Evolutionary conservation across 2,113 vertebrate species (phyloP).

Genomic region (Peucedramus taeniatus): DNA sequence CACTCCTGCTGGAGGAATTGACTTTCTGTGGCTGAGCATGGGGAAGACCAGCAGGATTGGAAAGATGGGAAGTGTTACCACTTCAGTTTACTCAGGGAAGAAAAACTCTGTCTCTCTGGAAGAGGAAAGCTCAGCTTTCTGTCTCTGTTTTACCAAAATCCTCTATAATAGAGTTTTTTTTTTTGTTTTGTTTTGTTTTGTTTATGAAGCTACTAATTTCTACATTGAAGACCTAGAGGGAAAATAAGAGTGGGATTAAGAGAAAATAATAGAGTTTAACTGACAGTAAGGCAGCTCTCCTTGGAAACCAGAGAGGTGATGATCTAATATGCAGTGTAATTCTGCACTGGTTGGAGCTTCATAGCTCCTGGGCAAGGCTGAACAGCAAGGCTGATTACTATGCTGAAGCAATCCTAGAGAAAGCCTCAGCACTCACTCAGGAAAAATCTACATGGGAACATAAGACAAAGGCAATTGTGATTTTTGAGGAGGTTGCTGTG

Average conservation of each 20-base stretch:
- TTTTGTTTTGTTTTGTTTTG: too few relatives aligned
- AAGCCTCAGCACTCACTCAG: not conserved
- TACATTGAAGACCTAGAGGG: not conserved
- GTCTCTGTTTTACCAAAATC: not conserved
- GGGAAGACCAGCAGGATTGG: not conserved
- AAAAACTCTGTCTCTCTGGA: not conserved
- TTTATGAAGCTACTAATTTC: not conserved
- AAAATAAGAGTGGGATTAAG: not conserved
- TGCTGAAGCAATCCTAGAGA: not conserved
- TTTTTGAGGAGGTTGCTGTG: not conserved
- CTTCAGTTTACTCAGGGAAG: not conserved
- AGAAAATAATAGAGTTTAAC: not conserved
- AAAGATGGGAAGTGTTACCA: not conserved
- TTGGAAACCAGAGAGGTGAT: not conserved
- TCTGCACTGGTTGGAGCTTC: not conserved
- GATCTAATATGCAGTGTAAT: not conserved
- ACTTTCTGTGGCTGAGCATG: rapidly evolving
- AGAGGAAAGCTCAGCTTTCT: not conserved
- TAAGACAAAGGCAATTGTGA: not conserved
- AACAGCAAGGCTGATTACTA: not conserved
- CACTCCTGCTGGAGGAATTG: not conserved
- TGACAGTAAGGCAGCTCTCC: not conserved
- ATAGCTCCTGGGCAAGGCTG: not conserved
- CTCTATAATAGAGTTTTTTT: not conserved
- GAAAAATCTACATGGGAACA: not conserved